These are phyloP conservation scores for Dorcus parallelipipedus DNA, from an alignment of 2,888 invertebrate species.

Conservation along the genomic window DNA sequence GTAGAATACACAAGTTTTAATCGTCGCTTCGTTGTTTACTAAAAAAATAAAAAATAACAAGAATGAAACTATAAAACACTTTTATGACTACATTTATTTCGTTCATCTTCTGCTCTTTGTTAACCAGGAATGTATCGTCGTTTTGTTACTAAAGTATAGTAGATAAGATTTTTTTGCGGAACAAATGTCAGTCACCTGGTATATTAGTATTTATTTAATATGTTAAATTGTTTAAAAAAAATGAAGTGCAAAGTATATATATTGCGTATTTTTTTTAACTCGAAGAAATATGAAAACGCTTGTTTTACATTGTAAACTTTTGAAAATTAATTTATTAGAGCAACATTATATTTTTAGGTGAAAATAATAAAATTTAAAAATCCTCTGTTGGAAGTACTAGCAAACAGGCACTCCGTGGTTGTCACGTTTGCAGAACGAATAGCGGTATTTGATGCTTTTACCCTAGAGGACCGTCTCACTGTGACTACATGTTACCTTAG, in stretches of 20 bases:
- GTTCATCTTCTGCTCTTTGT: too few species aligned
- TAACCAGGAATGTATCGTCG: too few species aligned
- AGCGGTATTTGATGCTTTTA: conserved; percentile 86
- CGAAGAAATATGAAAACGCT: background rate
- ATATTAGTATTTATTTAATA: background rate
- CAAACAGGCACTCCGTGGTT: conserved; percentile 84
- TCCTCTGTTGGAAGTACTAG: conserved; percentile 80
- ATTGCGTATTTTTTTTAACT: background rate
- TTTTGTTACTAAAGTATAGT: too few species aligned
- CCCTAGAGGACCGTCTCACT: conserved; percentile 80
- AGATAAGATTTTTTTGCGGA: too few species aligned
- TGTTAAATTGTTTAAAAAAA: background rate
- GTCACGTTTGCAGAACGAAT: conserved; percentile 87
- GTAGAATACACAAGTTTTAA: too few species aligned
- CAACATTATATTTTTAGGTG: conserved; percentile 36
- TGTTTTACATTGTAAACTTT: conserved; percentile 8
- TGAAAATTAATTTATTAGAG: conserved; percentile 9
- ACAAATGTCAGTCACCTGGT: too few species aligned
- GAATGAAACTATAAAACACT: too few species aligned
- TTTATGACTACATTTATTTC: too few species aligned
- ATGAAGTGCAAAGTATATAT: too few species aligned
- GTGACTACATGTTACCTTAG: conserved; percentile 88
- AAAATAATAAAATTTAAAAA: conserved; percentile 92
- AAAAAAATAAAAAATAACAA: too few species aligned
- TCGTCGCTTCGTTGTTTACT: too few species aligned